Evolutionary conservation across 2,888 invertebrate genomes (phyloP).

Genomic region (Rhodophaea formosa): DNA sequence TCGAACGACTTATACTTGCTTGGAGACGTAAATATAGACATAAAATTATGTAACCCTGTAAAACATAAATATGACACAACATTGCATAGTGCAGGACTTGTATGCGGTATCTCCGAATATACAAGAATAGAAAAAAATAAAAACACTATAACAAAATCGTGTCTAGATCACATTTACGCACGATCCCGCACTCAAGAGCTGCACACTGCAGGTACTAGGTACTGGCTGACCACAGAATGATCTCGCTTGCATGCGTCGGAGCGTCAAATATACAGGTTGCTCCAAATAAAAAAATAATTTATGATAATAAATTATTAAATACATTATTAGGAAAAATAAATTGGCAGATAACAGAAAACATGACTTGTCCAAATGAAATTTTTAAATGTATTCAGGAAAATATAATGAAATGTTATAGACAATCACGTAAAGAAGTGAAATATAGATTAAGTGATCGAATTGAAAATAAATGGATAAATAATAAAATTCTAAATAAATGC

Average conservation of each 20-base stretch:
- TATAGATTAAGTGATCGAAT: not conserved
- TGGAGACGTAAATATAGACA: not conserved
- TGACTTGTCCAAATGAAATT: slow-evolving; percentile 3
- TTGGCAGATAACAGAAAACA: not conserved
- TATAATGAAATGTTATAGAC: slow-evolving; percentile 10
- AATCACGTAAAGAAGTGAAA: slow-evolving; percentile 6
- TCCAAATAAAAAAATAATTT: too few species aligned
- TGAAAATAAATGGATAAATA: slow-evolving; percentile 22
- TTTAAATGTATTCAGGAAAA: slow-evolving; percentile 7
- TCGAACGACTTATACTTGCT: not conserved
- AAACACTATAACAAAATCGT: not conserved
- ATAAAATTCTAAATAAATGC: slow-evolving; percentile 22
- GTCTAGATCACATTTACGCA: not conserved
- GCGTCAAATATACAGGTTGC: too few species aligned
- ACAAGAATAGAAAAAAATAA: not conserved
- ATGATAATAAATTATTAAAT: too few species aligned
- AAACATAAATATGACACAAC: not conserved
- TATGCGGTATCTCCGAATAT: not conserved
- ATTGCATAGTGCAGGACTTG: not conserved
- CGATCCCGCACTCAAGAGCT: not conserved
- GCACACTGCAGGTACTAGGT: not conserved
- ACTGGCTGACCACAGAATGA: not conserved
- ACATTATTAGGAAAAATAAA: too few species aligned
- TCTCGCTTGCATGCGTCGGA: not conserved
- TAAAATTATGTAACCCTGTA: not conserved